A percentile compares a stretch with the other conserved stretches of the same genome.
Evolutionary conservation across 2,113 vertebrate genomes (phyloP).

Genomic region (Polypterus senegalus): DNA sequence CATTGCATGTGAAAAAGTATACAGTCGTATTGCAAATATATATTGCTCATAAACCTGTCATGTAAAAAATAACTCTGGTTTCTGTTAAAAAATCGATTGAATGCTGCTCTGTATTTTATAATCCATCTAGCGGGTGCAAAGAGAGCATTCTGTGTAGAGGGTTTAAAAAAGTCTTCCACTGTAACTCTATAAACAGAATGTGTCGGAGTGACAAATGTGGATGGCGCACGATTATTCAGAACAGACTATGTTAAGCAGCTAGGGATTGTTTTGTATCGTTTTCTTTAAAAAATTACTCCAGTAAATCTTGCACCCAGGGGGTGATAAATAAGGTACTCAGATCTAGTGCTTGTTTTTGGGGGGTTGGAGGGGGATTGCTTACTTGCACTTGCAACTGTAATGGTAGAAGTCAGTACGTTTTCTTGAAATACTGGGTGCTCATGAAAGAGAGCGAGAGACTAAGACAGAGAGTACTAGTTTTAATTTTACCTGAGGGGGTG

Average conservation of each 20-base stretch:
- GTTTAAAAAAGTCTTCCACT: constrained; percentile 39
- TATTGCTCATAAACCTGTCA: too few relatives aligned
- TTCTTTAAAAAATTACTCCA: constrained; percentile 20
- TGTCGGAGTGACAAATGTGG: constrained; percentile 57
- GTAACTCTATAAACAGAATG: constrained; percentile 54
- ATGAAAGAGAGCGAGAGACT: constrained; percentile 19
- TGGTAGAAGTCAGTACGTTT: constrained; percentile 17
- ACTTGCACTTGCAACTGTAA: constrained; percentile 12
- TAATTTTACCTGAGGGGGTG: constrained; percentile 41
- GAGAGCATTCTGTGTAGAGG: too few relatives aligned
- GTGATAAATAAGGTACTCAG: constrained; percentile 27
- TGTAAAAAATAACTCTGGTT: too few relatives aligned
- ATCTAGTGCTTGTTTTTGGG: constrained; percentile 3
- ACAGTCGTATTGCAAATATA: too few relatives aligned
- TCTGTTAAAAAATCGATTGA: too few relatives aligned
- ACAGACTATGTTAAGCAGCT: constrained; percentile 49
- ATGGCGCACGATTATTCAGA: constrained; percentile 49
- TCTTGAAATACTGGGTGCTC: constrained; percentile 8
- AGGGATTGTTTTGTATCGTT: constrained; percentile 26
- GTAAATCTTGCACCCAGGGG: constrained; percentile 27
- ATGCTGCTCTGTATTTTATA: too few relatives aligned
- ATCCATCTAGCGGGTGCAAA: too few relatives aligned
- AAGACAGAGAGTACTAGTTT: constrained; percentile 36
- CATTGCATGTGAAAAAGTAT: too few relatives aligned
- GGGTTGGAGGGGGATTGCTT: constrained; percentile 19